phyloP scores from a whole-genome alignment of 2,888 invertebrate species.

The Spialia ferax region DNA sequence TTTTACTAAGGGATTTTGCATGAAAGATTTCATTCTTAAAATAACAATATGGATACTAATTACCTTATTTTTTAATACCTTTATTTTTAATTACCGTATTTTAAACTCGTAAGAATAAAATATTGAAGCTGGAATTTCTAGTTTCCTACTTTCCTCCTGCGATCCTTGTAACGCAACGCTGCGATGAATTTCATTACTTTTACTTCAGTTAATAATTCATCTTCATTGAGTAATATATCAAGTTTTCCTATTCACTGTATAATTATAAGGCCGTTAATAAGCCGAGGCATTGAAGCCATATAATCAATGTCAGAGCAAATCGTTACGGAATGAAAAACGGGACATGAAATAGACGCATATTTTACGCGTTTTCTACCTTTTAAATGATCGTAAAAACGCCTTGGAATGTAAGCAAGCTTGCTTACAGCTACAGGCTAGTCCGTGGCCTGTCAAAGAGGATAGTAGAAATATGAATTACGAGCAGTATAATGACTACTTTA shows the following conservation, averaged over 20 bases:
- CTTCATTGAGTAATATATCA: constrained; percentile 65
- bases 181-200: constrained; percentile 45
- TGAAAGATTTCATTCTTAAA: constrained; percentile 1
- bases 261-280: constrained; percentile 80
- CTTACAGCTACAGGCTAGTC: constrained; percentile 54
- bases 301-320: constrained; percentile 83
- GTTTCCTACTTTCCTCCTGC: not conserved
- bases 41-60: not conserved
- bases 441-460: constrained; percentile 78
- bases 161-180: not conserved
- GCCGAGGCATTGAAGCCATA: constrained; percentile 74
- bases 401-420: constrained; percentile 73
- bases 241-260: constrained; percentile 66
- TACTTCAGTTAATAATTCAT: constrained; percentile 53
- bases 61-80: too few species aligned
- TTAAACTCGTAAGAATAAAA: not conserved
- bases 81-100: not conserved
- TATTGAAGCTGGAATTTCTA: not conserved
- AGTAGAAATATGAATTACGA: constrained; percentile 81
- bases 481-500: constrained; percentile 83
- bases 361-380: constrained; percentile 78
- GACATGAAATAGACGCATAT: constrained; percentile 79
- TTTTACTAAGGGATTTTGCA: not conserved
- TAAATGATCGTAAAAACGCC: constrained; percentile 80
- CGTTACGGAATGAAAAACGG: constrained; percentile 77